Evolutionary conservation across 2,113 vertebrate species (phyloP).

Genomic region (Alaudala cheleensis): DNA sequence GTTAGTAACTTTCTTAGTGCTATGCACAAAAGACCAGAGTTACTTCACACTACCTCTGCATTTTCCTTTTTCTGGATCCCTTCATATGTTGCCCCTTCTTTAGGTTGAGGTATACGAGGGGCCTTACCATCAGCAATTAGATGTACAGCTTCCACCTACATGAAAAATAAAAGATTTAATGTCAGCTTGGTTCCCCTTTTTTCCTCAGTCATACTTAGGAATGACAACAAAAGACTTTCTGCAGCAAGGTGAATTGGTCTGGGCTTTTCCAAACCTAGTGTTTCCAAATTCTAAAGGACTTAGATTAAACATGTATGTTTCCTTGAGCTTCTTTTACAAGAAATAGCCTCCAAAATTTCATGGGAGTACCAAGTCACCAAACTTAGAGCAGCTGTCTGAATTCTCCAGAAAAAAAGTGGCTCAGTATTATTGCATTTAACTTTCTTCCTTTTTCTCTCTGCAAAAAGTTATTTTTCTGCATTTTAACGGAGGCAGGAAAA

Average conservation of each 20-base stretch:
- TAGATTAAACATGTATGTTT: background rate
- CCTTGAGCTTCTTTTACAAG: background rate
- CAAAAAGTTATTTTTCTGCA: background rate
- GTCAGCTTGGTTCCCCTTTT: background rate
- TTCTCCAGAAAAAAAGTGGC: background rate
- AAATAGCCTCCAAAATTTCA: background rate
- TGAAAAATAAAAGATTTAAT: background rate
- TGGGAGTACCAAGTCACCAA: background rate
- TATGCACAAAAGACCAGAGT: background rate
- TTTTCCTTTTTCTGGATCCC: conserved; percentile 96
- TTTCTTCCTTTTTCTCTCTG: background rate
- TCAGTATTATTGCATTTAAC: background rate
- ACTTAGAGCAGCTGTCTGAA: background rate
- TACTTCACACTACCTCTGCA: conserved; percentile 78
- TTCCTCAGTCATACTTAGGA: background rate
- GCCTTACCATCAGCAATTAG: conserved; percentile 93
- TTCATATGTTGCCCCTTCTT: conserved; percentile 93
- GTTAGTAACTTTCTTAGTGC: background rate
- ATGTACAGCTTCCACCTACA: conserved; percentile 92
- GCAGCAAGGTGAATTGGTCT: background rate
- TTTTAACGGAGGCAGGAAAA: background rate
- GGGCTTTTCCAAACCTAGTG: background rate
- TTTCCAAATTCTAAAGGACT: background rate
- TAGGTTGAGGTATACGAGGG: conserved; percentile 82
- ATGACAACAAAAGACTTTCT: background rate